These are phyloP conservation scores for Aphodius sticticus DNA, from an alignment of 2,888 invertebrate species.

Conservation along the genomic window DNA sequence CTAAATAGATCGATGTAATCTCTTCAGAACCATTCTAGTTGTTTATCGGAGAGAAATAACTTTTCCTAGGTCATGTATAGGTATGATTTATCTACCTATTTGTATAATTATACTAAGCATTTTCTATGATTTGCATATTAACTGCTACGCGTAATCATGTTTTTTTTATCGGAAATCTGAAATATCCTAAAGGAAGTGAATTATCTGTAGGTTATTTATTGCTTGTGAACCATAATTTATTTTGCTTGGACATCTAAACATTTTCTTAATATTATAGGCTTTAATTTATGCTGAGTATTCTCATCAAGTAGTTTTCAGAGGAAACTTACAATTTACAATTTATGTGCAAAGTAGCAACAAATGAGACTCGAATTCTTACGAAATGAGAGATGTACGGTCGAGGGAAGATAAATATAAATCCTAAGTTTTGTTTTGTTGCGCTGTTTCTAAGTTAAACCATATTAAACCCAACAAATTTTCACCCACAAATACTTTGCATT, in stretches of 20 bases:
- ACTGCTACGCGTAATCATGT: neutral
- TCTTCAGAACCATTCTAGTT: neutral
- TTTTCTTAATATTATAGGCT: neutral
- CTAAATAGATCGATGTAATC: constrained; percentile 4
- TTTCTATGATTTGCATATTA: constrained; percentile 4
- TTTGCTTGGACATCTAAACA: neutral
- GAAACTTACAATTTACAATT: too few species aligned
- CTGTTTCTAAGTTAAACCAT: too few species aligned
- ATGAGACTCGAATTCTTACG: too few species aligned
- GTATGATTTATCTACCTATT: neutral
- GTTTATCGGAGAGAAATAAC: neutral
- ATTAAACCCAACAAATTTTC: too few species aligned
- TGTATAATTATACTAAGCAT: neutral
- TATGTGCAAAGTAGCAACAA: too few species aligned
- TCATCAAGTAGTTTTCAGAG: too few species aligned
- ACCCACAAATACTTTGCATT: too few species aligned
- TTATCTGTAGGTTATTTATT: neutral
- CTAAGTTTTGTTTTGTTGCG: too few species aligned
- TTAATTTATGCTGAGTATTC: neutral
- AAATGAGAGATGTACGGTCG: too few species aligned
- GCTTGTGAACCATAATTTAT: neutral
- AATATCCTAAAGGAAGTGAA: neutral
- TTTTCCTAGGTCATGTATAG: neutral
- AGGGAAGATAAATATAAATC: too few species aligned
- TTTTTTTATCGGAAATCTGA: neutral